Conservation (phyloP, 1,140 invertebrate genomes). For the Macrostomum lignano region DNA sequence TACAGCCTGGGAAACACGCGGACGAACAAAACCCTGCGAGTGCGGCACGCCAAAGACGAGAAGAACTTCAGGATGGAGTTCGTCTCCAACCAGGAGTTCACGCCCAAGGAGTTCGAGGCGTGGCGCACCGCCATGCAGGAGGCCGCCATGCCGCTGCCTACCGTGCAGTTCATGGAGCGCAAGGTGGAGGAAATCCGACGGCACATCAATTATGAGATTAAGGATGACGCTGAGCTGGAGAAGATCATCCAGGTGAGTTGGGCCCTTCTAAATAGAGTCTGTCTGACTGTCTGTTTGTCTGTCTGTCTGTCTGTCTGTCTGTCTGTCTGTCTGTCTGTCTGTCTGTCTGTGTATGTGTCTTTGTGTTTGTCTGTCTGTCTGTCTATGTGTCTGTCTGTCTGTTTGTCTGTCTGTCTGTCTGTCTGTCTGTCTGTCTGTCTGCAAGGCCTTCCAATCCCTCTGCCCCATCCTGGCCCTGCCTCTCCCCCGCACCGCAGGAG, state of each 20-base stretch:
- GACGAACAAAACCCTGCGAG: conserved; percentile 55
- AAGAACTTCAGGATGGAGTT: conserved; percentile 75
- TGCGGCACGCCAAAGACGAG: conserved; percentile 54
- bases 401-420: too few relatives aligned
- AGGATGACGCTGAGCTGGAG: conserved; percentile 35
- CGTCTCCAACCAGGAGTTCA: conserved; percentile 83
- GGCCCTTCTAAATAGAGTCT: too few relatives aligned
- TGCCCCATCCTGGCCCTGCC: too few relatives aligned
- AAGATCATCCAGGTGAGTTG: background rate
- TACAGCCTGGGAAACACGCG: conserved; percentile 55
- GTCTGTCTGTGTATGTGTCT: too few relatives aligned
- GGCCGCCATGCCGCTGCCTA: conserved; percentile 47
- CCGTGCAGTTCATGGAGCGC: conserved; percentile 46
- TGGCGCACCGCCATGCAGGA: conserved; percentile 56
- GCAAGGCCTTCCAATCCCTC: too few relatives aligned
- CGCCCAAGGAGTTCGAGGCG: conserved; percentile 62
- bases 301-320: too few relatives aligned
- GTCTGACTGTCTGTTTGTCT: too few relatives aligned
- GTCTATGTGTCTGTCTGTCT: too few relatives aligned
- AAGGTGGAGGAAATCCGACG: conserved; percentile 64
- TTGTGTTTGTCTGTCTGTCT: too few relatives aligned
- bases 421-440: too few relatives aligned
- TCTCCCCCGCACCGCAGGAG: too few relatives aligned
- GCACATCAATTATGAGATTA: conserved; percentile 58
- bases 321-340: too few relatives aligned